Evolutionary conservation across 2,797 vertebrate species (phyloP), one percentile per base, ranked within the genome.

Genomic region (Gobionotothen gibberifrons): DNA sequence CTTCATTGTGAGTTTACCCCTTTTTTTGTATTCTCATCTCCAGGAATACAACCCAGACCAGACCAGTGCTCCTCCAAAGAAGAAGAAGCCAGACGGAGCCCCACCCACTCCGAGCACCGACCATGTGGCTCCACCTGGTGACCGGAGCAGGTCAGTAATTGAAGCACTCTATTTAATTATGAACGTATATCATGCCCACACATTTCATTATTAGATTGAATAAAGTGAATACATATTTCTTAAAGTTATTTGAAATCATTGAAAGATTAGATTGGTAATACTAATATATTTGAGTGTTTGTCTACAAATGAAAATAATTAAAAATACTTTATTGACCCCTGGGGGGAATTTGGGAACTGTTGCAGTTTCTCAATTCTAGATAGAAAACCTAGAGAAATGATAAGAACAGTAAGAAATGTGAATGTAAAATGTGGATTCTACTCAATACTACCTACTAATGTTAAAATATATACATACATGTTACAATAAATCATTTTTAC

Each of bases 31-130:
- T n/a, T 57, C 10, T 69, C 17, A 56, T 39, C 43, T 51, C n/a
- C 88, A 99, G 98, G 97, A 99, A 73, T 99, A 98, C 94, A 98
- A 98, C 91, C 96, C 97, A 10, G 98, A 99, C 80, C 93, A 96
- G 75, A 95, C 97, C 3, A 95, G 93, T 79, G 95, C 96, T 58
- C 92, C 98, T 70, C 89, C 95, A 13, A 96, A 97, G 93, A 97
- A 96, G 86, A 96, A 96, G 87, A 98, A 97, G 87, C 96, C 97
- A 79, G 96, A 96, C 7, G 97, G 97, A 67, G 97, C 96, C 91
- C 98, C 97, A 9, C 88, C 96, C 80, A 91, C 96, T 29, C 92
- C 96, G 0, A 91, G 83, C 55, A 95, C 95, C 5, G 97, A 99
- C 85, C 93, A 96, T 1, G 95, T 95, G 46, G 96, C 96, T 0